Evolutionary conservation across 1,140 invertebrate genomes (phyloP).

Genomic region (Chelonus insularis): DNA sequence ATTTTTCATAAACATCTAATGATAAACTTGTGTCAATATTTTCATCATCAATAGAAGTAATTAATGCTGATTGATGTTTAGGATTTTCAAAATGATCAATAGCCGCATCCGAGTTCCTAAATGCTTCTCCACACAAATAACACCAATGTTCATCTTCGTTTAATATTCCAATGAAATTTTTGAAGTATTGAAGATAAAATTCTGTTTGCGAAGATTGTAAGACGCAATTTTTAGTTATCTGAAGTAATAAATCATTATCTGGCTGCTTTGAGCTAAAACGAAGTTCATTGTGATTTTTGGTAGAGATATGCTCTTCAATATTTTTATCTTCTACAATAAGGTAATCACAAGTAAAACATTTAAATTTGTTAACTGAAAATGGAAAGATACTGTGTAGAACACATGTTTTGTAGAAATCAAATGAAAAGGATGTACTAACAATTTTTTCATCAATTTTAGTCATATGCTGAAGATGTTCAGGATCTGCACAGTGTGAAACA

Average conservation of each 20-base stretch:
- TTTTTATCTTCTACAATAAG: neutral
- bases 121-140: neutral
- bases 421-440: neutral
- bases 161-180: neutral
- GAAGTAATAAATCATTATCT: neutral
- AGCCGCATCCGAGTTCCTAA: neutral
- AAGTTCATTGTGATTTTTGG: neutral
- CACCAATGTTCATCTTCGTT: neutral
- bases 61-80: neutral
- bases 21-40: too few relatives aligned
- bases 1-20: neutral
- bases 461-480: neutral
- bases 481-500: neutral
- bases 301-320: neutral
- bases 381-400: neutral
- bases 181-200: neutral
- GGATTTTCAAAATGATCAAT: neutral
- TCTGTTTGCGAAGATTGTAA: neutral
- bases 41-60: neutral
- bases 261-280: neutral
- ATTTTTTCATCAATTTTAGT: neutral
- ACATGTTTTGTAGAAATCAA: neutral
- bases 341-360: neutral
- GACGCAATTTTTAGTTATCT: neutral
- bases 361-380: neutral